These are phyloP conservation scores for Sesamia inferens DNA, from an alignment of 2,888 invertebrate genomes.

Conservation along the genomic window DNA sequence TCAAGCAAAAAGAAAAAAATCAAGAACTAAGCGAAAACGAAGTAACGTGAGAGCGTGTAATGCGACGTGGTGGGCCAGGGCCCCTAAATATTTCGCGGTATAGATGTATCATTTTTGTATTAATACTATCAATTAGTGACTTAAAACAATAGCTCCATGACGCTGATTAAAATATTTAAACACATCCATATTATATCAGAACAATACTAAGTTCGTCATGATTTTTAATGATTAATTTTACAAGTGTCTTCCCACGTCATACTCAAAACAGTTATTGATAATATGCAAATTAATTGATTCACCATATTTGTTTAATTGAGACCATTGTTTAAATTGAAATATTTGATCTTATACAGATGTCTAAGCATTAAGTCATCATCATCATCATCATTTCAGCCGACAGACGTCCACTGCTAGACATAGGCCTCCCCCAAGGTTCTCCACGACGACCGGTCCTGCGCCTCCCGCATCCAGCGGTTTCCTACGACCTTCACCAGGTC, in stretches of 20 bases:
- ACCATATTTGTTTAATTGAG: conserved; percentile 15
- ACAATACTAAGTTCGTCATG: conserved; percentile 34
- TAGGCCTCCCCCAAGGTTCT: too few species aligned
- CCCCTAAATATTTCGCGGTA: neutral
- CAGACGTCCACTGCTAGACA: too few species aligned
- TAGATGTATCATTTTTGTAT: neutral
- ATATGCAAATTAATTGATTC: conserved; percentile 1
- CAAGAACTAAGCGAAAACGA: neutral
- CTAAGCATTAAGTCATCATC: too few species aligned
- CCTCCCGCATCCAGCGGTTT: too few species aligned
- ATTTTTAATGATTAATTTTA: conserved; percentile 14
- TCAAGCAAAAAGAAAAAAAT: neutral
- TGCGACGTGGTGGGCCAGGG: neutral
- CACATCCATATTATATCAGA: conserved; percentile 16
- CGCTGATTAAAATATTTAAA: neutral
- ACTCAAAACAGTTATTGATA: conserved; percentile 5
- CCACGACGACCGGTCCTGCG: too few species aligned
- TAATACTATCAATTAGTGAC: neutral
- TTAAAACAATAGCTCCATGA: neutral
- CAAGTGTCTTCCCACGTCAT: neutral
- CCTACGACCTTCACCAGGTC: too few species aligned
- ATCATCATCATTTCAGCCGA: too few species aligned
- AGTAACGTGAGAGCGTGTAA: neutral
- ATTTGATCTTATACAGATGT: neutral
- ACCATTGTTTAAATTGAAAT: conserved; percentile 8